Percentiles rank a stretch among this genome's conserved stretches.
Conservation (phyloP, 1,140 invertebrate species). For the Bombus haemorrhoidalis region DNA sequence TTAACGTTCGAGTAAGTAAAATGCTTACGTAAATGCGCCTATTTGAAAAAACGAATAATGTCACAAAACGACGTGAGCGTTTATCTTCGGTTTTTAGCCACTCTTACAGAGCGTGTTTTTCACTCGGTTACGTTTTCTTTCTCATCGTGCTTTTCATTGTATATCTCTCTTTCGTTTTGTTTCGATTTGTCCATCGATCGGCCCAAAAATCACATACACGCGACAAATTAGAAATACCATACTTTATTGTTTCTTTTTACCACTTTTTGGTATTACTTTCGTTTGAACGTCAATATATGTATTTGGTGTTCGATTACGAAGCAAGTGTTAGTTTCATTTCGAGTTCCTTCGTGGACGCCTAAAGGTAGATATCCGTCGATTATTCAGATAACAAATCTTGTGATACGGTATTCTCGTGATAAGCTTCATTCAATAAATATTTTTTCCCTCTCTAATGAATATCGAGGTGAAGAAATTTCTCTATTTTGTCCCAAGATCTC, state of each 20-base stretch:
- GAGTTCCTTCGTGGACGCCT: not conserved
- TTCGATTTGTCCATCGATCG: slow-evolving; percentile 3
- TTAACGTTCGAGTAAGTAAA: slow-evolving; percentile 49
- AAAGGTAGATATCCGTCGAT: not conserved
- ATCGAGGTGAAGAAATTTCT: not conserved
- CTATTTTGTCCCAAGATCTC: not conserved
- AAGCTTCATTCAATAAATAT: not conserved
- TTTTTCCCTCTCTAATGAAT: no score
- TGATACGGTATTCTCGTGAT: no score
- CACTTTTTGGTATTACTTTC: not conserved
- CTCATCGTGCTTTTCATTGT: no score
- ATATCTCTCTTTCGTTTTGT: not conserved
- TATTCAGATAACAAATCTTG: not conserved
- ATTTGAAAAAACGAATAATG: slow-evolving; percentile 49
- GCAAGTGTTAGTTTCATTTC: not conserved
- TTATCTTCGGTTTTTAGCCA: slow-evolving; percentile 17
- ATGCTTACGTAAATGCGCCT: slow-evolving; percentile 63
- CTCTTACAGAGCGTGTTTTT: not conserved
- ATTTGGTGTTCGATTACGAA: not conserved
- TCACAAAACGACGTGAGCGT: slow-evolving; percentile 45
- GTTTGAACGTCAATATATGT: not conserved
- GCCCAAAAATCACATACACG: not conserved
- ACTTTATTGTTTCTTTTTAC: not conserved
- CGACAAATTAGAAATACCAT: slow-evolving; percentile 7
- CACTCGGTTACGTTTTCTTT: slow-evolving; percentile 1